Base-by-base conservation (phyloP, 1,140 invertebrate species). In the Doryteuthis pealeii region DNA sequence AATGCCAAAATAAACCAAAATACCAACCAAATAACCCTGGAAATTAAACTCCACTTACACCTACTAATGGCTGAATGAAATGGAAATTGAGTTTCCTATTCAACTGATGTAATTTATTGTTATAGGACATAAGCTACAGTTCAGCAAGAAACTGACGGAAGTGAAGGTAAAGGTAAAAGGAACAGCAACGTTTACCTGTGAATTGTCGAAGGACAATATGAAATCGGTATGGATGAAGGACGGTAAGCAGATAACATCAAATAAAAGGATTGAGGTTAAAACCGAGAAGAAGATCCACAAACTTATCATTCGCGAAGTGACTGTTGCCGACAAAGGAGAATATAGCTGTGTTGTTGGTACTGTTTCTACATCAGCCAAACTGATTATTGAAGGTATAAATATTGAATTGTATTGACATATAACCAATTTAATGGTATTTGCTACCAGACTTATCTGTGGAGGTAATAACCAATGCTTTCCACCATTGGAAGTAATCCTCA, bases 291-390 rank as follows among this genome's bases (percentile, higher is more conserved):
- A 76, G 49, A 77, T 72, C 28, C 82, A 87, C 78, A 84, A 85
- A 73, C 81, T 87, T 30, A 70, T 85, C 4, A 80, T 88, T 31
- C 76, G 78, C 10, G 35, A 40, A 3, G 35, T 40, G 22, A 82
- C 86, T n/a, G 91, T 95, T n/a, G 92, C 96, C 8, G 92, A 92
- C 68, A 92, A 94, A 74, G 96, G 98, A 86, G 78, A 79, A 72
- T 86, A 83, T 74, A 82, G 75, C 18, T 78, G 84, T 74, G 74
- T 81, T 18, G 81, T 77, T 45, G 83, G 82, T 31, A 95, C 95
- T 83, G 92, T 95, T 2, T 94, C 92, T 84, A 94, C 94, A 54
- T 91, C 91, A 0, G 94, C 94, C 1, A 94, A 93, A 89, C 88
- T 98, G 31, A 93, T 93, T 89, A 92, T 97, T 54, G 93, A 96